Evolutionary conservation across 1,140 invertebrate genomes (phyloP).

Genomic region (Asbolus verrucosus): DNA sequence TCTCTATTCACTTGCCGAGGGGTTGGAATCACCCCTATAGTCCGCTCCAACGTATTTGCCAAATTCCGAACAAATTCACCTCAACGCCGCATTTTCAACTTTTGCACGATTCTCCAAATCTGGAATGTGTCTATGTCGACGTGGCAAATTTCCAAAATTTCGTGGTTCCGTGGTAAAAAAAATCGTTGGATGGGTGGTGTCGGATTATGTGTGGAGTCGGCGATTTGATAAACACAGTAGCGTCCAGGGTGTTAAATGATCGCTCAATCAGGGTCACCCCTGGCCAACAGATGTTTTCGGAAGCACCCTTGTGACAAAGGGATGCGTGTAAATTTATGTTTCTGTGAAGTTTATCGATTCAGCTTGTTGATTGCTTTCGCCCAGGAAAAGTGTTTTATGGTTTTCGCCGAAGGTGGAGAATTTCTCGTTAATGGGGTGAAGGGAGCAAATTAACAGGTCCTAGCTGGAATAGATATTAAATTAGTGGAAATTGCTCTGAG

Average conservation of each 20-base stretch:
- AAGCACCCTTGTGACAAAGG: conserved; percentile 24
- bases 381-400: too few relatives aligned
- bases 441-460: conserved; percentile 20
- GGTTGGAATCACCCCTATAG: conserved; percentile 3
- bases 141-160: too few relatives aligned
- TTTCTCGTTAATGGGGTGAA: too few relatives aligned
- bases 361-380: conserved; percentile 31
- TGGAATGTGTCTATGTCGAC: too few relatives aligned
- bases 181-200: too few relatives aligned
- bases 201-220: too few relatives aligned
- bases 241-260: conserved; percentile 41
- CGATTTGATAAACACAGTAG: conserved; percentile 29
- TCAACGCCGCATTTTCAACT: background rate
- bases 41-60: conserved; percentile 3
- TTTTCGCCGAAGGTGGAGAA: too few relatives aligned
- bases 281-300: conserved; percentile 33
- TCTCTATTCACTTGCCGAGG: background rate
- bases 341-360: conserved; percentile 7
- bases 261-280: conserved; percentile 42
- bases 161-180: too few relatives aligned
- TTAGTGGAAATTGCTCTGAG: conserved; percentile 48
- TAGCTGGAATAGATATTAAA: conserved; percentile 48
- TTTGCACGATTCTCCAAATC: too few relatives aligned
- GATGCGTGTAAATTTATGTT: conserved; percentile 36
- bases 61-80: background rate